Base-by-base conservation (phyloP, 1,140 invertebrate species). In the Oreohelix idahoensis region DNA sequence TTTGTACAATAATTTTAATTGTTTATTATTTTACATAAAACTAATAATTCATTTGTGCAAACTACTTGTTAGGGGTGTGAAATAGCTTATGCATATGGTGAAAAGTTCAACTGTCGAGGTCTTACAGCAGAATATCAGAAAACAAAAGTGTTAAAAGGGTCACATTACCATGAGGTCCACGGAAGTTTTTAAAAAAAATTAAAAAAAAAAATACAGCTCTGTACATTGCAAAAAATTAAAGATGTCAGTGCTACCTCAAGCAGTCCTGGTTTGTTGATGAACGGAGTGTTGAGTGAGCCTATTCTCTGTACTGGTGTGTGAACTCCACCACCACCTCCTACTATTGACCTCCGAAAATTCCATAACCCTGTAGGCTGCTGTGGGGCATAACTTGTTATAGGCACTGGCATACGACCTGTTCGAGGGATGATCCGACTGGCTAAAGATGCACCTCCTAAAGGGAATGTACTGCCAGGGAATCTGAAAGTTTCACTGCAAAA, bases 261-360 rank as follows among this genome's bases (percentile, higher is more conserved):
- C 42, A 88, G 83, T 53, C 84, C 79, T 83, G 87, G 85, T 26
- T 85, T 85, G 70, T 85, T 85, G 45, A 88, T 74, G 35, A 85
- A 79, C 38, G 84, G 53, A 4, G 87, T 80, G 83, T 88, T 89
- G 53, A 89, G 83, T 17, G 89, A 90, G 51, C 84, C 88, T 74
- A 89, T 87, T 32, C 87, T 79, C 39, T 79, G 77, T 53, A 90
- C 58, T 32, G 88, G 87, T 36, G 82, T 51, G 58, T 89, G 88
- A 15, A 81, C 86, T 75, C 84, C 23, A 45, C 63, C 42, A 23
- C 79, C 79, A 26, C 81, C 79, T 20, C 87, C 87, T 0, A 88
- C 81, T 75, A 88, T 85, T 11, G 87, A 88, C 35, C 89, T 84
- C 70, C 87, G 87, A 84, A 87, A 88, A 35, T 84, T 87, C 86